Conservation (phyloP, 1,140 invertebrate genomes). For the Pygmarrhopalites habei region DNA sequence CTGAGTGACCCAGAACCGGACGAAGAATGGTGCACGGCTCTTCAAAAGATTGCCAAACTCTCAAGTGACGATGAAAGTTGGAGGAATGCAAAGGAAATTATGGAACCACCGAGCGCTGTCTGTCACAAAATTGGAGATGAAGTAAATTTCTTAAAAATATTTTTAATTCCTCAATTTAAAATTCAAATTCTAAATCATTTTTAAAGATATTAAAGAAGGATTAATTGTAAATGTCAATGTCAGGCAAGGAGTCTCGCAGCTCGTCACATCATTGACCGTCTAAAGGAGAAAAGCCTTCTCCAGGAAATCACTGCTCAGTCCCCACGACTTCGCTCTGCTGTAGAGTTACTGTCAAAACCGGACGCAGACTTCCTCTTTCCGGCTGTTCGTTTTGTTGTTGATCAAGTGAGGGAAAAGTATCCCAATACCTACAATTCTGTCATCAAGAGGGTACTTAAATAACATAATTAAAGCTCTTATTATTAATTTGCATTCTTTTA, state of each 20-base stretch:
- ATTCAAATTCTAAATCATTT: neutral
- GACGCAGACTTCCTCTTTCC: conserved; percentile 38
- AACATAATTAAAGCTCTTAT: neutral
- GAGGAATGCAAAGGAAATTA: conserved; percentile 33
- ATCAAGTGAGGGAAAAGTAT: conserved; percentile 28
- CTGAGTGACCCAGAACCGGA: too few species aligned
- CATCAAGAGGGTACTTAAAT: conserved; percentile 24
- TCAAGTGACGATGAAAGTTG: conserved; percentile 35
- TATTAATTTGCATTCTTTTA: neutral
- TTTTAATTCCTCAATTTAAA: neutral
- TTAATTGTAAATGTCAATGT: neutral
- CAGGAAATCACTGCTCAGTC: conserved; percentile 29
- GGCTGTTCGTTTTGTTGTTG: conserved; percentile 30
- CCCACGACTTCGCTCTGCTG: conserved; percentile 36
- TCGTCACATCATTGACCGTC: conserved; percentile 35
- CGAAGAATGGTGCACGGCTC: conserved; percentile 37
- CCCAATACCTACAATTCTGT: conserved; percentile 28
- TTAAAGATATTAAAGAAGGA: neutral
- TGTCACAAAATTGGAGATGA: conserved; percentile 39
- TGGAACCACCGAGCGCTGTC: conserved; percentile 25
- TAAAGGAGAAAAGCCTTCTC: conserved; percentile 33
- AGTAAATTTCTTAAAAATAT: too few species aligned
- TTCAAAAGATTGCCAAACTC: conserved; percentile 30
- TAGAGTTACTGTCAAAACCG: conserved; percentile 37
- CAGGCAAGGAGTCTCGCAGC: conserved; percentile 35